phyloP scores from a whole-genome alignment of 2,888 invertebrate genomes.

The Ctenicera cuprea region DNA sequence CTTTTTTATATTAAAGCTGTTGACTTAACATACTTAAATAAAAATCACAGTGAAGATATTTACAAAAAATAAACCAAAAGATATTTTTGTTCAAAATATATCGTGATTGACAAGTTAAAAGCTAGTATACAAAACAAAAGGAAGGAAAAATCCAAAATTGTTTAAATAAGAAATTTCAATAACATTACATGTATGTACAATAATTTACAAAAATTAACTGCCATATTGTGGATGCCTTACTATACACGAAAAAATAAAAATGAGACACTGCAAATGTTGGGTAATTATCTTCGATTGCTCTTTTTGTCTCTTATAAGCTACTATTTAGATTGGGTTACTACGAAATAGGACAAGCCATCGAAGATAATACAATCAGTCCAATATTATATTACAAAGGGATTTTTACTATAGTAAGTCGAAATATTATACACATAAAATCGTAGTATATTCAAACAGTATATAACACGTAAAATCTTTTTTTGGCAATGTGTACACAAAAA shows the following conservation, averaged over 20 bases:
- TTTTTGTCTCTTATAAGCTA: not conserved
- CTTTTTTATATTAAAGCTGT: conserved; percentile 6
- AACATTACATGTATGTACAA: conserved; percentile 50
- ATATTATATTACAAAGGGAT: conserved; percentile 51
- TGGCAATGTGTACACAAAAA: conserved; percentile 54
- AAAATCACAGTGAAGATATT: conserved; percentile 46
- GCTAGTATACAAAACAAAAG: not conserved
- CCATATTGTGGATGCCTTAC: conserved; percentile 40
- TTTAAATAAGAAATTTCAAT: conserved; percentile 12
- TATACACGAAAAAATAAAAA: conserved; percentile 39
- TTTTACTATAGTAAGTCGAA: conserved; percentile 48
- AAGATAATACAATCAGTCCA: conserved; percentile 45
- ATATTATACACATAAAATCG: conserved; percentile 54
- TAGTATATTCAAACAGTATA: conserved; percentile 54
- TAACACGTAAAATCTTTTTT: conserved; percentile 52
- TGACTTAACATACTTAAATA: conserved; percentile 22
- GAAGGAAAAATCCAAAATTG: conserved; percentile 9
- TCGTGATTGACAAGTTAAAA: not conserved
- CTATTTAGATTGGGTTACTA: conserved; percentile 11
- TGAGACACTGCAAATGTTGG: conserved; percentile 10
- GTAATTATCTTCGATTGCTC: conserved; percentile 21
- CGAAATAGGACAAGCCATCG: conserved; percentile 17
- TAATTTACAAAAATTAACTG: conserved; percentile 50
- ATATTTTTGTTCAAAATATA: not conserved
- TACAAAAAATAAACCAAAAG: conserved; percentile 22